Base-by-base conservation (phyloP, 1,140 invertebrate species). In the Asbolus verrucosus region DNA sequence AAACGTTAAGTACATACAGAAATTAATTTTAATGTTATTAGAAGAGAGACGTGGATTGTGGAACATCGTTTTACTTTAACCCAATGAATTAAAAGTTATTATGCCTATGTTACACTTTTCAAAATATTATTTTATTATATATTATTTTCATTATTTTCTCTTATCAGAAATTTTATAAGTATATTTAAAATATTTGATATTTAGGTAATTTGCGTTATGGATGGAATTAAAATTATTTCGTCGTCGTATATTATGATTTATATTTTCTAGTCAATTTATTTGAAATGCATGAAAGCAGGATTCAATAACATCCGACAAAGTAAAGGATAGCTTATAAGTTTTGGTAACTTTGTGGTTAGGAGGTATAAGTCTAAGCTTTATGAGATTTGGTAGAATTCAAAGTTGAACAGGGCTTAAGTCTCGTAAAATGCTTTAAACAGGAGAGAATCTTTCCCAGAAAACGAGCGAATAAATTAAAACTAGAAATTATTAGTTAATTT, bases 271-370 rank as follows among this genome's bases (percentile, higher is more conserved):
- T 54, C n/a, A 27, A 27, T 54, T 54, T 54, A 24, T 54, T 19
- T 15, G n/a, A 9, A 21, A 54, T 54, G 21, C 46, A 54, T 27
- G 46, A 24, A 41, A 54, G 46, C n/a, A 54, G 46, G 46, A 54
- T 54, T 54, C 46, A 54, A 54, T 54, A 54, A 27, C 11, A 18
- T 5, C 18, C 43, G 19, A 54, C 46, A 54, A 54, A 54, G 46
- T 54, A 54, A 54, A 54, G 27, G 46, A 54, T 54, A 54, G 46
- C 46, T 54, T 54, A 54, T 54, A 54, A 54, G 46, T 54, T 54
- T 24, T 19, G 9, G 14, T 54, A 54, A 54, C 18, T 54, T 54
- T 27, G 21, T 14, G 21, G 46, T 27, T 30, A 27, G 24, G 18
- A 54, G 43, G 43, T 50, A 50, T 50, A 50, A 50, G 43, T 50